Evolutionary conservation across 2,797 vertebrate species (phyloP).

Genomic region (Tinamus major): DNA sequence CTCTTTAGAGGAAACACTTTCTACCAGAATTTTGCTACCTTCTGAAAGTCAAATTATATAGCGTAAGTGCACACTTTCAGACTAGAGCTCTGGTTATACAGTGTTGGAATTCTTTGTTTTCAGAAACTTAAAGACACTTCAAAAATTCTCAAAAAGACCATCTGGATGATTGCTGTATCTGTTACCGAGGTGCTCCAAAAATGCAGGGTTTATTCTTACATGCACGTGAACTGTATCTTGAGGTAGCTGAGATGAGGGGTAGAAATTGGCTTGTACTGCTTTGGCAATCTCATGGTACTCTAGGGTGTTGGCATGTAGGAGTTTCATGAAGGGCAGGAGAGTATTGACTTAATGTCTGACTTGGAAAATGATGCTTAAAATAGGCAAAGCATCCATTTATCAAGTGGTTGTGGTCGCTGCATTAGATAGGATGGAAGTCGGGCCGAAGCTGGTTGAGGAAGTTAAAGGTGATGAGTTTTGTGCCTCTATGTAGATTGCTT

Average conservation of each 20-base stretch:
- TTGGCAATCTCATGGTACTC: neutral
- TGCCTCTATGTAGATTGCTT: neutral
- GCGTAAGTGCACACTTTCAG: neutral
- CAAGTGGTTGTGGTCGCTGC: neutral
- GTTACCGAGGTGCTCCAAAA: neutral
- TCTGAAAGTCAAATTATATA: neutral
- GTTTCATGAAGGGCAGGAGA: neutral
- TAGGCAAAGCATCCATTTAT: neutral
- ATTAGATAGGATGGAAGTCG: neutral
- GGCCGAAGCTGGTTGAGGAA: neutral
- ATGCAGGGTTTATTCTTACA: neutral
- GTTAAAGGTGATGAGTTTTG: neutral
- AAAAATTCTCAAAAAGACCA: neutral
- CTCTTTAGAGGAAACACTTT: neutral
- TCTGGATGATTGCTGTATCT: neutral
- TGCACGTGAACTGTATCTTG: neutral
- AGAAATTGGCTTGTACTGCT: neutral
- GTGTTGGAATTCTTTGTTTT: neutral
- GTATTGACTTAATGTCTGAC: neutral
- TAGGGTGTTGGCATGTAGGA: neutral
- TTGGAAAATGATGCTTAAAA: neutral
- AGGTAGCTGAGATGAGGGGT: neutral
- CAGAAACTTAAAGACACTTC: neutral
- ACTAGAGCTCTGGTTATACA: conserved; percentile 10
- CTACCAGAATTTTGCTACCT: neutral